Evolutionary conservation across 2,797 vertebrate genomes (phyloP).

Genomic region (Acomys russatus): DNA sequence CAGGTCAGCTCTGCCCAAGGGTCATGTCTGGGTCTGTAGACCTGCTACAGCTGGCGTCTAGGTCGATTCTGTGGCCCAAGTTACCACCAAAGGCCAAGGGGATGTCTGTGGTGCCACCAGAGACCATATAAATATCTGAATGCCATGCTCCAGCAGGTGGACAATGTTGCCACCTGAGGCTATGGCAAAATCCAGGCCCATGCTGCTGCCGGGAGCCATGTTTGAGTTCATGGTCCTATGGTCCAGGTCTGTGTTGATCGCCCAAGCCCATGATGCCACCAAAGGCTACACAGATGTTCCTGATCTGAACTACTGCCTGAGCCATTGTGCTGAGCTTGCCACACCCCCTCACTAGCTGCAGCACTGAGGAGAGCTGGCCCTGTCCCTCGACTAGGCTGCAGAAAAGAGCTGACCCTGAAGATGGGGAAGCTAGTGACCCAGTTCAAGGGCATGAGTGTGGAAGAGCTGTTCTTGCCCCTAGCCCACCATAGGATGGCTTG

Average conservation of each 20-base stretch:
- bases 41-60: not conserved
- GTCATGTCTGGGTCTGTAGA: not conserved
- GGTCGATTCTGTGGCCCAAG: not conserved
- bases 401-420: not conserved
- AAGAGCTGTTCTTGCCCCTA: not conserved
- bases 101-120: not conserved
- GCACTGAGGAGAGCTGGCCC: too few species aligned
- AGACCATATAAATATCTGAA: not conserved
- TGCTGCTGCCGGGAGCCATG: not conserved
- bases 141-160: too few species aligned
- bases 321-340: too few species aligned
- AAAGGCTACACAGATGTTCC: not conserved
- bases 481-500: not conserved
- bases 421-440: too few species aligned
- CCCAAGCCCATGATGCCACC: not conserved
- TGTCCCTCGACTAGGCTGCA: not conserved
- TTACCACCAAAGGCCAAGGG: not conserved
- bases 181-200: not conserved
- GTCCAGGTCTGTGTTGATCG: not conserved
- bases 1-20: not conserved
- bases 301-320: not conserved
- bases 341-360: too few species aligned
- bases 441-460: not conserved
- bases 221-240: not conserved
- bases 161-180: not conserved